phyloP scores from a whole-genome alignment of 2,888 invertebrate genomes.

The Melanostoma mellinum region DNA sequence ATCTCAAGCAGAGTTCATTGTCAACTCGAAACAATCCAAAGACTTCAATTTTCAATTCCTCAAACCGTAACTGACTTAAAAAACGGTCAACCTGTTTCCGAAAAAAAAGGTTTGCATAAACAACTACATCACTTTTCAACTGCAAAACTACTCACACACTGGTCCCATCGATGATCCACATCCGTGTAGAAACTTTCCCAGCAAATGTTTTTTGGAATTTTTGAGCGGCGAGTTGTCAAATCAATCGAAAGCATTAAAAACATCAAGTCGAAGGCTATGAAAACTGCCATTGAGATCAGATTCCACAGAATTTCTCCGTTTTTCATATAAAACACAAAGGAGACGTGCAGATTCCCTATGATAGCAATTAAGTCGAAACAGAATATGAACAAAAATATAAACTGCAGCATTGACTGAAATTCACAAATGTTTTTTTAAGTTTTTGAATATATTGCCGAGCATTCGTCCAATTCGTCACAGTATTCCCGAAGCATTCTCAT shows the following conservation, averaged over 20 bases:
- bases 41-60: conserved; percentile 38
- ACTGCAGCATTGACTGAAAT: conserved; percentile 75
- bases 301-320: conserved; percentile 60
- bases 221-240: conserved; percentile 74
- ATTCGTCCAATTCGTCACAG: conserved; percentile 76
- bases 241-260: conserved; percentile 77
- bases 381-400: conserved; percentile 77
- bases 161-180: conserved; percentile 78
- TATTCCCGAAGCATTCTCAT: conserved; percentile 77
- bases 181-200: conserved; percentile 77
- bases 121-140: not conserved
- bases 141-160: conserved; percentile 75
- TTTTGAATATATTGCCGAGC: conserved; percentile 74
- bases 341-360: conserved; percentile 76
- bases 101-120: not conserved
- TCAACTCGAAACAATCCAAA: conserved; percentile 44
- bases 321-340: conserved; percentile 74
- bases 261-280: conserved; percentile 76
- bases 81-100: conserved; percentile 46
- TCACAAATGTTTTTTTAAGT: conserved; percentile 74
- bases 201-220: conserved; percentile 72
- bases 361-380: conserved; percentile 77
- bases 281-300: conserved; percentile 72
- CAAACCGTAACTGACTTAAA: conserved; percentile 30
- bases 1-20: conserved; percentile 26